Conservation (phyloP, 2,888 invertebrate species). For the Xestia ashworthii region DNA sequence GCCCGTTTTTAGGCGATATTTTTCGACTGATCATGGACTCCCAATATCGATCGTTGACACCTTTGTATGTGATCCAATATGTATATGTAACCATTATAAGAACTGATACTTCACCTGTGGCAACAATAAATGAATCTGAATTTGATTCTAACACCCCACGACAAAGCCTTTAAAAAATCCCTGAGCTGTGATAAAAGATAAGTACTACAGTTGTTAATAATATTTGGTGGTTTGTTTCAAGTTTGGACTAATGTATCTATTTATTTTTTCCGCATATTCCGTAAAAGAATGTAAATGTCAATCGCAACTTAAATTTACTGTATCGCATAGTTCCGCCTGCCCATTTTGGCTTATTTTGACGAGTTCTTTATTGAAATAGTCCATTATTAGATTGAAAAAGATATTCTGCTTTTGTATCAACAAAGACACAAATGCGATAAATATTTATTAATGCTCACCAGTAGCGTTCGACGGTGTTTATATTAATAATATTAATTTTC, state of each 20-base stretch:
- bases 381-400: slow-evolving; percentile 22
- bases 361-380: slow-evolving; percentile 28
- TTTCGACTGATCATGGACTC: not conserved
- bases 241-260: slow-evolving; percentile 6
- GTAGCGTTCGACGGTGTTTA: slow-evolving; percentile 32
- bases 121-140: not conserved
- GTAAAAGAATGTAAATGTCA: slow-evolving; percentile 11
- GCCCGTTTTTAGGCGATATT: not conserved
- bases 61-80: too few species aligned
- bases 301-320: slow-evolving; percentile 17
- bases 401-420: slow-evolving; percentile 3
- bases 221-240: not conserved
- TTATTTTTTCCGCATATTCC: slow-evolving; percentile 2
- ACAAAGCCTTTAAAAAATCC: not conserved
- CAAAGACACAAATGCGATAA: slow-evolving; percentile 15
- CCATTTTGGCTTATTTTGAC: slow-evolving; percentile 24
- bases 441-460: slow-evolving; percentile 36
- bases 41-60: not conserved
- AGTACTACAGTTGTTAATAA: not conserved
- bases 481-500: slow-evolving; percentile 18
- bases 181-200: not conserved
- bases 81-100: not conserved
- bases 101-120: not conserved
- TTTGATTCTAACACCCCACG: not conserved
- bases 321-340: slow-evolving; percentile 26